A percentile compares a stretch with the other conserved stretches of the same genome.
Conservation (phyloP, 2,888 invertebrate species). For the Orthonychiurus folsomi region DNA sequence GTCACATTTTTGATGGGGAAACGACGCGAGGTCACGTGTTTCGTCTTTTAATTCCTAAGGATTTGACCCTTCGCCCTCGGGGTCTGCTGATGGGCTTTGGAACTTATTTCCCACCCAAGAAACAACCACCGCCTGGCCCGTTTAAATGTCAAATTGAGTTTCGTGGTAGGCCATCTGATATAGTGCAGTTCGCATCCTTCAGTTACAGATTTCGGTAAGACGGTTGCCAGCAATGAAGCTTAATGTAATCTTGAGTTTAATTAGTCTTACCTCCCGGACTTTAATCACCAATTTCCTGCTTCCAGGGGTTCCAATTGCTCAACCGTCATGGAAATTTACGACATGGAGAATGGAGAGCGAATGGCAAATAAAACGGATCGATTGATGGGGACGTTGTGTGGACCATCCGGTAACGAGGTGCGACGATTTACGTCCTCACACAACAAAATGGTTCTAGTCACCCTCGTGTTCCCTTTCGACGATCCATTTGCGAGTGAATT, state of each 20-base stretch:
- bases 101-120: constrained; percentile 16
- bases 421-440: constrained; percentile 38
- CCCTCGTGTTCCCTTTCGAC: constrained; percentile 31
- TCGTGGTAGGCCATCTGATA: constrained; percentile 57
- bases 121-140: constrained; percentile 45
- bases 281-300: not conserved
- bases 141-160: constrained; percentile 60
- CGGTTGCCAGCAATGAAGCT: constrained; percentile 23
- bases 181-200: constrained; percentile 63
- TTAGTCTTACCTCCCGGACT: constrained; percentile 1
- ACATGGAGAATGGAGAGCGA: constrained; percentile 33
- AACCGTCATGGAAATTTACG: constrained; percentile 34
- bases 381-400: constrained; percentile 36
- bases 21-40: constrained; percentile 32
- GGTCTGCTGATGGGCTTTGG: constrained; percentile 23
- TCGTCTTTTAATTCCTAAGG: constrained; percentile 34
- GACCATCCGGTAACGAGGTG: constrained; percentile 37
- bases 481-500: constrained; percentile 55
- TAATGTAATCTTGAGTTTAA: not conserved
- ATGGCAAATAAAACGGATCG: constrained; percentile 26
- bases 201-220: constrained; percentile 68
- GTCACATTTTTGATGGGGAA: constrained; percentile 36
- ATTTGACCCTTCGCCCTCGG: constrained; percentile 20
- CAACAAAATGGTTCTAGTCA: constrained; percentile 34
- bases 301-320: constrained; percentile 34